phyloP scores from a whole-genome alignment of 2,797 vertebrate genomes.

The Ispidina picta region DNA sequence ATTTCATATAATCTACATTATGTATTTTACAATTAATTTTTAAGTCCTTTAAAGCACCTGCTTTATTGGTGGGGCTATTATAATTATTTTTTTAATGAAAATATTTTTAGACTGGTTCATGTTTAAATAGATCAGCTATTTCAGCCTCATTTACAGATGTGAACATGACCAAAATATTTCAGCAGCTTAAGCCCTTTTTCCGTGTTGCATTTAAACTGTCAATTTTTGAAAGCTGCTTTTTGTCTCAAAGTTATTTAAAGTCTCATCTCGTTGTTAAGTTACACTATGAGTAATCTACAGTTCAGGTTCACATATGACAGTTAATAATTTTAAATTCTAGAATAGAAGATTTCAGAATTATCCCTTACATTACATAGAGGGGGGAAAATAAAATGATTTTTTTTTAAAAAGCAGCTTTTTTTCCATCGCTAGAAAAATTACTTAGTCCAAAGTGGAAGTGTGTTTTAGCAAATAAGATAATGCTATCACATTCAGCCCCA shows the following conservation, averaged over 20 bases:
- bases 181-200: slow-evolving; percentile 18
- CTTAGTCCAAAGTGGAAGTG: background rate
- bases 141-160: slow-evolving; percentile 30
- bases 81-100: background rate
- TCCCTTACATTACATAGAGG: background rate
- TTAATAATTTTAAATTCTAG: slow-evolving; percentile 20
- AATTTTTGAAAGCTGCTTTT: background rate
- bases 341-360: background rate
- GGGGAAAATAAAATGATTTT: background rate
- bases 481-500: background rate
- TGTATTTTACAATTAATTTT: background rate
- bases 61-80: background rate
- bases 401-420: background rate
- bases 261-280: slow-evolving; percentile 12
- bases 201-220: background rate
- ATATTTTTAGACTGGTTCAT: background rate
- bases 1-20: background rate
- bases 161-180: slow-evolving; percentile 25
- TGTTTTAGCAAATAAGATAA: background rate
- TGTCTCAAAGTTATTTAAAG: slow-evolving; percentile 41
- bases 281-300: background rate
- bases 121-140: slow-evolving; percentile 41
- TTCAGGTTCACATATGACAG: background rate
- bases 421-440: background rate
- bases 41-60: background rate